Evolutionary conservation across 1,140 invertebrate species (phyloP).

Genomic region (Oedothorax gibbosus): DNA sequence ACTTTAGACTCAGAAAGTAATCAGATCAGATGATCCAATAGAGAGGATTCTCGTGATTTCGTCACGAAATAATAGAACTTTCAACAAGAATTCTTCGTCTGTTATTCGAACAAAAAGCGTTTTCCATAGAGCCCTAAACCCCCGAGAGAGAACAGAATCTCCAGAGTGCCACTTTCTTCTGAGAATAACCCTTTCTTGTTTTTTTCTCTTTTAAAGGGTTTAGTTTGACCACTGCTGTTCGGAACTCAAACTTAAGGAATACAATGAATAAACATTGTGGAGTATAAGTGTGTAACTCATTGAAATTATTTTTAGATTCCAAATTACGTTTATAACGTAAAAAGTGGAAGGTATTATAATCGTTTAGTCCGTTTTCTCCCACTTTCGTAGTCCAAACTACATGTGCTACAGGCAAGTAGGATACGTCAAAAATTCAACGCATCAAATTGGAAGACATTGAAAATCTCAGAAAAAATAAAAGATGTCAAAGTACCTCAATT

Average conservation of each 20-base stretch:
- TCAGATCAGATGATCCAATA: conserved; percentile 41
- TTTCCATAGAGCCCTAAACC: conserved; percentile 17
- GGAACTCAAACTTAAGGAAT: no score
- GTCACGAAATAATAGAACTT: conserved; percentile 37
- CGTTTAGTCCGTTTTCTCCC: no score
- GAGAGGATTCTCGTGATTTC: conserved; percentile 27
- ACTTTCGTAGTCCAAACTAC: no score
- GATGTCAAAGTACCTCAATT: no score
- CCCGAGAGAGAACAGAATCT: conserved; percentile 14
- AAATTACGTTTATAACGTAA: no score
- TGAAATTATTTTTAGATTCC: not conserved
- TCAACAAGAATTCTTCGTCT: conserved; percentile 20
- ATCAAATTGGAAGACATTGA: no score
- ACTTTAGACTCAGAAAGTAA: conserved; percentile 37
- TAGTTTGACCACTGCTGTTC: not conserved
- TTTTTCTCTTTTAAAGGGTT: not conserved
- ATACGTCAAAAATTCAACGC: no score
- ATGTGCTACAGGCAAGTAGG: no score
- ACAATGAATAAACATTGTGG: no score
- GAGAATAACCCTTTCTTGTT: no score
- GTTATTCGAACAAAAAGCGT: conserved; percentile 26
- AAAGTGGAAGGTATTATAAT: no score
- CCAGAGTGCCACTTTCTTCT: conserved; percentile 12
- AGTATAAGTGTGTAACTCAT: not conserved
- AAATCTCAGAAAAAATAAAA: no score